Evolutionary conservation across 2,113 vertebrate genomes (phyloP), one percentile per base, ranked within the genome.

Genomic region (Phylloscopus whistleri): DNA sequence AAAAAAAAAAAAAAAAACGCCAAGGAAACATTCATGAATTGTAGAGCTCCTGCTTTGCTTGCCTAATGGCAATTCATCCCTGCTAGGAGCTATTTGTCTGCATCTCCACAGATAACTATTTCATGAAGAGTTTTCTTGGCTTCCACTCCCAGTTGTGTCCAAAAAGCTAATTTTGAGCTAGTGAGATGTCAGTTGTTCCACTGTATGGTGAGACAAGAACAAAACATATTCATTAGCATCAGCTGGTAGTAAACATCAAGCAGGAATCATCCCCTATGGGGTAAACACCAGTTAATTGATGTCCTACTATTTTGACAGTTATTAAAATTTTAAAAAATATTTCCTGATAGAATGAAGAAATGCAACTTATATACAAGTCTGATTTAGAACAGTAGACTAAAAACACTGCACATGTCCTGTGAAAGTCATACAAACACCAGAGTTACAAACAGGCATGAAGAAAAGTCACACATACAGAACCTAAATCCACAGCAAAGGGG

Each of bases 191-290:
- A 87, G 28, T 27, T 90, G 59, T 62, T 70, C 37, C 37, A 31
- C 68, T 62, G 44, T 55, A 48, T 6, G 9, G 46, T 14, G 39
- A 90, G 82, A 76, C 4, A 8, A 56, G 75, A 88, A 62, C 30
- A 84, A 85, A 93, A 66, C 21, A 15, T 12, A 77, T 67, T 87
- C 64, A 78, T 90, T 87, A 87, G 37, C 53, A 70, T 56, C 69
- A 90, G 82, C 72, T 72, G 94, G 81, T 26, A 92, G 60, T 43
- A 87, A 92, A 92, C 53, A 44, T 72, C 41, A 72, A 77, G 48
- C 33, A 73, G 56, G n/a, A 87, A 80, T 26, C 64, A 74, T 31
- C 46, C 74, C 27, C 69, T 55, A 19, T 41, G 22, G 46, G n/a
- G 51, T 74, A 93, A 94, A 89, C 72, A 83, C 7, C 18, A 43